Evolutionary conservation across 2,888 invertebrate species (phyloP).

Genomic region (Lissocephala sabroskyi): DNA sequence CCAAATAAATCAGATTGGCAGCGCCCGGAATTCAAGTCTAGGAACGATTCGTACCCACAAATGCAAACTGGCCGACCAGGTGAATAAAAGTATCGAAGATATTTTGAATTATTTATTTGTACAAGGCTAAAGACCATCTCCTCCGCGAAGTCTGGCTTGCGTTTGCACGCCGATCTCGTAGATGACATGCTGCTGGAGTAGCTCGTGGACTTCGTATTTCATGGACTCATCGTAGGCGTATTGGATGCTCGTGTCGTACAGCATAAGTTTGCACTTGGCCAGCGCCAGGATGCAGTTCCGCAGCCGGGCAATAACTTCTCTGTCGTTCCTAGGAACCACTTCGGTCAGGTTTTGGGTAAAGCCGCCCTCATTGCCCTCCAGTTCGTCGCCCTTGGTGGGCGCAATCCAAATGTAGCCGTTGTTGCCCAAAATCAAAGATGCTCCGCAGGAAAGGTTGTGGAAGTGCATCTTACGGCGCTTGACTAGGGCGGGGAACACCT

Average conservation of each 20-base stretch:
- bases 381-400: constrained; percentile 78
- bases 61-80: too few relatives aligned
- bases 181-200: constrained; percentile 88
- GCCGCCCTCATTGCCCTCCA: constrained; percentile 79
- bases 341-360: constrained; percentile 84
- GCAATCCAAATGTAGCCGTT: constrained; percentile 98
- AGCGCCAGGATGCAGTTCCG: constrained; percentile 92
- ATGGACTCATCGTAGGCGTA: constrained; percentile 92
- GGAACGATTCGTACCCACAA: neutral
- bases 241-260: constrained; percentile 93
- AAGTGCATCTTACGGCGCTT: constrained; percentile 96
- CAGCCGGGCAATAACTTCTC: constrained; percentile 90
- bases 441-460: constrained; percentile 92
- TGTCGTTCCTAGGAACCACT: constrained; percentile 79
- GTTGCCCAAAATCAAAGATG: constrained; percentile 93
- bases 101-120: neutral
- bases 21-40: too few relatives aligned
- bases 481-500: constrained; percentile 92
- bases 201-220: constrained; percentile 84
- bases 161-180: constrained; percentile 86
- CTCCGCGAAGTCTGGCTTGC: constrained; percentile 79
- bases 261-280: constrained; percentile 88
- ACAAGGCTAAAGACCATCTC: constrained; percentile 38
- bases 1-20: too few relatives aligned
- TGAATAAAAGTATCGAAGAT: too few relatives aligned